Evolutionary conservation across 2,888 invertebrate species (phyloP).

Genomic region (Chaitophorus viminalis): DNA sequence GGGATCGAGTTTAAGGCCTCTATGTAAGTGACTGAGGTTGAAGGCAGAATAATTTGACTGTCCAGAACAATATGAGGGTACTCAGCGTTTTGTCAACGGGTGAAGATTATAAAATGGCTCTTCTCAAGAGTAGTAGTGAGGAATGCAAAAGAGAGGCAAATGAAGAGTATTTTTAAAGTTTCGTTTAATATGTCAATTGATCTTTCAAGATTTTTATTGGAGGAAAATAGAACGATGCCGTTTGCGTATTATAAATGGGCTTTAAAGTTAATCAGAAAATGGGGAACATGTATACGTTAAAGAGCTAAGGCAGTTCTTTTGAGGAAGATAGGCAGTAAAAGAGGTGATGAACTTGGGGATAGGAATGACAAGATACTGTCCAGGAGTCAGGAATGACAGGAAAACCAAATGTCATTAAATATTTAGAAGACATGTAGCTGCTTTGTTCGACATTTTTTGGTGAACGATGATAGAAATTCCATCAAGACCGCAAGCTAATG

Average conservation of each 20-base stretch:
- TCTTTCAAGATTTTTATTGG: neutral
- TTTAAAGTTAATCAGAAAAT: no score
- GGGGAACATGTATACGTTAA: no score
- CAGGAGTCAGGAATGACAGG: no score
- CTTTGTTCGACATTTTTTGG: no score
- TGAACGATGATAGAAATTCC: no score
- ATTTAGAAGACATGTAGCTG: no score
- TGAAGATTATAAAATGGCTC: constrained; percentile 11
- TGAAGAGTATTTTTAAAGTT: neutral
- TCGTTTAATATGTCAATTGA: neutral
- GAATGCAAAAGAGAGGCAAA: neutral
- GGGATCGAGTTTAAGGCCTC: no score
- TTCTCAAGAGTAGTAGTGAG: neutral
- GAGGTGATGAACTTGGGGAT: neutral
- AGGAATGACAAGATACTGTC: neutral
- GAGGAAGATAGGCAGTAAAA: neutral
- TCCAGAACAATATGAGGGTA: neutral
- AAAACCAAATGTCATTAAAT: no score
- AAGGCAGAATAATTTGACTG: neutral
- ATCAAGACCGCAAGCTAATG: no score
- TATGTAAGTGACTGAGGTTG: no score
- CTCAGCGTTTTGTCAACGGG: neutral
- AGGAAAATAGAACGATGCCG: constrained; percentile 19
- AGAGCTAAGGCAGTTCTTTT: neutral
- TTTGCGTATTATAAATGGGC: neutral